Conservation (phyloP, 1,140 invertebrate genomes). For the Diorhabda sublineata region DNA sequence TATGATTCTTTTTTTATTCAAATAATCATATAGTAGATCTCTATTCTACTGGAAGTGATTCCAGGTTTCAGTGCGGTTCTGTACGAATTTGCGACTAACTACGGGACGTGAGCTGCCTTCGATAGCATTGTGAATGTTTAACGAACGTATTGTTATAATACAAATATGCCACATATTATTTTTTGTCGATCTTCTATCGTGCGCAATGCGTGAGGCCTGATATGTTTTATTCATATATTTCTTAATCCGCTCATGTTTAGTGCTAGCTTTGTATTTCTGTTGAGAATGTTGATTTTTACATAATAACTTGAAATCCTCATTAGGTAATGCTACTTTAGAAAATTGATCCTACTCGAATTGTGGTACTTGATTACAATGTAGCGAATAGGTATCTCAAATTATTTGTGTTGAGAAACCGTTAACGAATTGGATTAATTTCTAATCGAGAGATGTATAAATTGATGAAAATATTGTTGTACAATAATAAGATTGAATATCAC, state of each 20-base stretch:
- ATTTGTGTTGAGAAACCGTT: too few relatives aligned
- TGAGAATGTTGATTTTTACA: constrained; percentile 2
- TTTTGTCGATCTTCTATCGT: constrained; percentile 15
- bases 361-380: too few relatives aligned
- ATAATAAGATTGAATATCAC: too few relatives aligned
- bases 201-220: constrained; percentile 20
- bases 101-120: constrained; percentile 36
- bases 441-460: too few relatives aligned
- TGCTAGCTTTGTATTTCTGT: neutral
- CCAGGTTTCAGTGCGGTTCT: constrained; percentile 9
- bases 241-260: neutral
- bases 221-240: constrained; percentile 24
- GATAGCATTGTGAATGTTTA: constrained; percentile 35
- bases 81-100: constrained; percentile 39
- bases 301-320: constrained; percentile 2
- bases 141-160: constrained; percentile 37
- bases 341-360: neutral
- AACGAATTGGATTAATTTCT: too few relatives aligned
- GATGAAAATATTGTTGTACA: too few relatives aligned
- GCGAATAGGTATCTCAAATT: too few relatives aligned
- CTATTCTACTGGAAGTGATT: too few relatives aligned
- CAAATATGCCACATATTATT: constrained; percentile 36
- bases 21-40: too few relatives aligned
- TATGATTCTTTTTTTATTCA: too few relatives aligned
- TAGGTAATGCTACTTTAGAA: constrained; percentile 2